Evolutionary conservation across 2,888 invertebrate genomes (phyloP), one percentile per base, ranked within the genome.

Genomic region (Eumerus sabulonum): DNA sequence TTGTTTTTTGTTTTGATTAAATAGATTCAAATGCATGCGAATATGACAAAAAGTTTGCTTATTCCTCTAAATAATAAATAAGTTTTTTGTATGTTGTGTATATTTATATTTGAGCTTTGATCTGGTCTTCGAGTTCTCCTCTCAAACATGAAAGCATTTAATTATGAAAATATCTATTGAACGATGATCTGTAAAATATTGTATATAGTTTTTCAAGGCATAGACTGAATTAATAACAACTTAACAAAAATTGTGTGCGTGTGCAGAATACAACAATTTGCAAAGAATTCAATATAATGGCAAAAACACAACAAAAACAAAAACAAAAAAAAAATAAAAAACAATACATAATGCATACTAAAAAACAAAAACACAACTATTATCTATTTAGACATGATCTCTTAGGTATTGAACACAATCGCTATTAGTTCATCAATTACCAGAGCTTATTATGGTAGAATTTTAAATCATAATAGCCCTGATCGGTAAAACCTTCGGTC

Each of bases 371-470:
- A 38, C 53, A 72, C 53, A 56, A 45, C 36, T 59, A 63, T 17
- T 64, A 64, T 57, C 42, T 12, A 64, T 53, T 48, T 27, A 4
- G 9, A 40, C n/a, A 53, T 48, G 42, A 13, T 76, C 53, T 44
- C 38, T 66, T 35, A 42, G 60, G 54, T 38, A 64, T 71, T 71
- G 70, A 71, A 70, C 59, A 62, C 63, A 56, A 27, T 27, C 14
- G n/a, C 19, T 48, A 44, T 36, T n/a, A n/a, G n/a, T n/a, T n/a
- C n/a, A n/a, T n/a, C n/a, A n/a, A 84, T 85, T 93, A 94, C 94
- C 94, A 94, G 84, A 94, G 90, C 84, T 92, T 93, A 84, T 93
- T 94, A 88, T 94, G 94, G 87, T 93, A 93, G 88, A 94, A 94
- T 86, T 94, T 94, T 47, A 94, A 90, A 89, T 94, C 94, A 83